A percentile compares a stretch with the other conserved stretches of the same genome.
phyloP scores from a whole-genome alignment of 2,888 invertebrate genomes.

The Oligia latruncula region DNA sequence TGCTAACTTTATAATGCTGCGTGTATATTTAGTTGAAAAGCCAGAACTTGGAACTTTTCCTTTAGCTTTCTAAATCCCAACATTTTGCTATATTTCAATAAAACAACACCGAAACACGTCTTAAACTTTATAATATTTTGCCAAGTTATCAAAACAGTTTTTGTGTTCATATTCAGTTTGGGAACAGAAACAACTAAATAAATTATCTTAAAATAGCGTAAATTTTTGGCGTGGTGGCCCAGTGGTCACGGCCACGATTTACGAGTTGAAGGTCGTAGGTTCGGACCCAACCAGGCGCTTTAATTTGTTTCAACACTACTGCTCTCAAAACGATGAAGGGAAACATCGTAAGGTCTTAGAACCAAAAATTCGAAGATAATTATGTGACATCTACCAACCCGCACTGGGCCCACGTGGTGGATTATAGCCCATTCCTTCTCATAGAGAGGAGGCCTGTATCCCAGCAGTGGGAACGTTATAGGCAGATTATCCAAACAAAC shows the following conservation, averaged over 20 bases:
- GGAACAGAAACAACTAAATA: not conserved
- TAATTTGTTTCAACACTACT: too few species aligned
- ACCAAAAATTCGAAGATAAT: too few species aligned
- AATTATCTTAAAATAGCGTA: not conserved
- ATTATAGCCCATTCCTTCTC: too few species aligned
- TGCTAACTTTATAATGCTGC: not conserved
- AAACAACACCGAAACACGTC: not conserved
- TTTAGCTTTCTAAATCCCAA: not conserved
- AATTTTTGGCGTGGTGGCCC: not conserved
- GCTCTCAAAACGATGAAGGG: too few species aligned
- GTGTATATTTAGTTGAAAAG: not conserved
- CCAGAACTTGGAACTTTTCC: not conserved
- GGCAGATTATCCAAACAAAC: conserved; percentile 1
- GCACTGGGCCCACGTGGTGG: too few species aligned
- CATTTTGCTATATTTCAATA: not conserved
- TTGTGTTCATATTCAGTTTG: not conserved
- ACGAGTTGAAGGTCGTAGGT: too few species aligned
- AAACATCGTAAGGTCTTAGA: too few species aligned
- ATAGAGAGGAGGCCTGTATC: too few species aligned
- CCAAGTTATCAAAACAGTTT: not conserved
- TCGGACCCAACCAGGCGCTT: too few species aligned
- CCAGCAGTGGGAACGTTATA: too few species aligned
- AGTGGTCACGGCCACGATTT: too few species aligned
- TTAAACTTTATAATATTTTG: not conserved
- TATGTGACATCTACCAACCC: too few species aligned